Conservation (phyloP, 2,797 vertebrate species). For the Fringilla coelebs region DNA sequence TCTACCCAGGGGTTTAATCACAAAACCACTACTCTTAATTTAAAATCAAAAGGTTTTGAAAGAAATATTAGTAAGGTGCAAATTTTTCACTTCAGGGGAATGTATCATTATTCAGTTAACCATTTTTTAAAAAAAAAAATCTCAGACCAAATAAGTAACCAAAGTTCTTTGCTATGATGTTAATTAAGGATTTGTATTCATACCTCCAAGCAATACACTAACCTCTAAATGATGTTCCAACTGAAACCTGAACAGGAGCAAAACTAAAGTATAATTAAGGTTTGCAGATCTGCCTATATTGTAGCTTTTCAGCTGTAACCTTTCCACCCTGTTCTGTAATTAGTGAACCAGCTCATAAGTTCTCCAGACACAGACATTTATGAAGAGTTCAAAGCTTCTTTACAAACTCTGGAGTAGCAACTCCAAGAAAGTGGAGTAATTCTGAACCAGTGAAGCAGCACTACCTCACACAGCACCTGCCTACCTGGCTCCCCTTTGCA, state of each 20-base stretch:
- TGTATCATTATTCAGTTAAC: background rate
- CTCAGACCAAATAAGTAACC: background rate
- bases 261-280: slow-evolving; percentile 10
- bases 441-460: background rate
- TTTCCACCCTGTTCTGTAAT: background rate
- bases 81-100: slow-evolving; percentile 9
- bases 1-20: slow-evolving; percentile 5
- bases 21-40: slow-evolving; percentile 30
- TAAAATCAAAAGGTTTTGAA: background rate
- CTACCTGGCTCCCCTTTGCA: fast-evolving
- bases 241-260: background rate
- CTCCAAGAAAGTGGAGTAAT: background rate
- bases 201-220: background rate
- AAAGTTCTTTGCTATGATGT: background rate
- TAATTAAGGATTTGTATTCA: slow-evolving; percentile 9
- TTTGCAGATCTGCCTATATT: background rate
- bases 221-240: background rate
- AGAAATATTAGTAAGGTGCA: background rate
- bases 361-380: background rate
- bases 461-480: fast-evolving
- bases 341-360: background rate
- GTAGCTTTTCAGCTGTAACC: background rate
- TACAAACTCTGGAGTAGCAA: background rate
- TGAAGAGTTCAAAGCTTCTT: background rate
- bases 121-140: background rate